Conservation (phyloP, 2,113 vertebrate species). For the Salminus brasiliensis region DNA sequence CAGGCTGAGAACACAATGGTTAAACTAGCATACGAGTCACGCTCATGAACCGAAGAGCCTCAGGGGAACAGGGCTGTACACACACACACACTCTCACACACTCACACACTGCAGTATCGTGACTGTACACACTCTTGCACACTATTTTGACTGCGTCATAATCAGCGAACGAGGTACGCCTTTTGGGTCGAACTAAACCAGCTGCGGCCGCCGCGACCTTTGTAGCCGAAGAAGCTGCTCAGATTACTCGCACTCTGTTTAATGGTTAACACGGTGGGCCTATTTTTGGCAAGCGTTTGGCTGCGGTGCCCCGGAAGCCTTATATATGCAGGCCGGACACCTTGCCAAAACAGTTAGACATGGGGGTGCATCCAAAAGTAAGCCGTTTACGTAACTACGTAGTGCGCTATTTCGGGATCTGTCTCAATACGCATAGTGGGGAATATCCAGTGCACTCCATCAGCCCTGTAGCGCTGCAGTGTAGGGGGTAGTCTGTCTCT, state of each 20-base stretch:
- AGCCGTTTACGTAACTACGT: not conserved
- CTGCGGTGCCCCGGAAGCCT: not conserved
- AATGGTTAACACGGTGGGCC: not conserved
- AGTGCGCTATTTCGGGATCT: not conserved
- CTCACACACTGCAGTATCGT: not conserved
- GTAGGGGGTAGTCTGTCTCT: too few relatives aligned
- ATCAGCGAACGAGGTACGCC: not conserved
- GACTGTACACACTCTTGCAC: conserved; percentile 16
- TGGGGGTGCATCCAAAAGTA: not conserved
- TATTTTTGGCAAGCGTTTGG: not conserved
- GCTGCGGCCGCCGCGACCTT: not conserved
- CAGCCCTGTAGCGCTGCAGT: too few relatives aligned
- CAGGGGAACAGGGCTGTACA: not conserved
- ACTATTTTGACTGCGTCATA: not conserved
- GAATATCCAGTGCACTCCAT: not conserved
- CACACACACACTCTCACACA: too few relatives aligned
- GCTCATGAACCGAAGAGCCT: not conserved
- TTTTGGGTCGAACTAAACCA: not conserved
- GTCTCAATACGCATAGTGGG: too few relatives aligned
- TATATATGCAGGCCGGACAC: not conserved
- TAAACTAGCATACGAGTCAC: conserved; percentile 15
- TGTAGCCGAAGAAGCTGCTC: not conserved
- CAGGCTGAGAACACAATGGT: conserved; percentile 32
- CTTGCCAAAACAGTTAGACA: not conserved
- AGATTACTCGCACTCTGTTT: not conserved